These are phyloP conservation scores for Gambelia wislizenii DNA, from an alignment of 2,797 vertebrate species.

Conservation along the genomic window DNA sequence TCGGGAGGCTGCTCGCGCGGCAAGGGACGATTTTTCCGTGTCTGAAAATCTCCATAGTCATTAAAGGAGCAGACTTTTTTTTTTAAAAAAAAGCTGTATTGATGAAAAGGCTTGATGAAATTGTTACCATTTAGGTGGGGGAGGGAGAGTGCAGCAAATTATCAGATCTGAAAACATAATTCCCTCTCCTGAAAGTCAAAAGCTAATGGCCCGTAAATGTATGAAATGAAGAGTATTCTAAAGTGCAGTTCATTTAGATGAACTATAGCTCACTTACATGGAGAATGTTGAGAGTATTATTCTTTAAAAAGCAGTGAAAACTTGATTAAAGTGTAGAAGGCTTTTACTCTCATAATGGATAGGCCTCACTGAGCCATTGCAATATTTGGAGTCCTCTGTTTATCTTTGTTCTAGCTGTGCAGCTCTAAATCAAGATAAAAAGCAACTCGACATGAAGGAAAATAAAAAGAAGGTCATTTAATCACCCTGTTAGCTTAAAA, in stretches of 20 bases:
- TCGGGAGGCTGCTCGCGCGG: too few species aligned
- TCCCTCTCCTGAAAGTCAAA: conserved; percentile 54
- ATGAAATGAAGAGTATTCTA: conserved; percentile 59
- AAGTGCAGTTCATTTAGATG: conserved; percentile 59
- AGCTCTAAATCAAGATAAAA: conserved; percentile 84
- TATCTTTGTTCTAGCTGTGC: conserved; percentile 77
- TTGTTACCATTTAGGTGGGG: conserved; percentile 58
- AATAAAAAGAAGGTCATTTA: conserved; percentile 84
- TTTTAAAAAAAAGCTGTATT: conserved; percentile 47
- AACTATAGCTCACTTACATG: conserved; percentile 31
- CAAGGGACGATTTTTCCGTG: too few species aligned
- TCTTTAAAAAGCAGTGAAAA: conserved; percentile 67
- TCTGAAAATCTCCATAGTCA: too few species aligned
- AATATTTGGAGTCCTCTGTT: conserved; percentile 71
- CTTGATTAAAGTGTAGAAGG: conserved; percentile 64
- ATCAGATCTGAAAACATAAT: conserved; percentile 70
- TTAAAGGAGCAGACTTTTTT: not conserved
- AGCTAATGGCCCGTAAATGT: conserved; percentile 66
- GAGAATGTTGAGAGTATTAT: conserved; percentile 31
- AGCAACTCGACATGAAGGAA: conserved; percentile 80
- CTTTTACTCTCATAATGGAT: conserved; percentile 65
- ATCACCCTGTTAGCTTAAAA: conserved; percentile 84
- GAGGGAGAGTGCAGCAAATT: conserved; percentile 60
- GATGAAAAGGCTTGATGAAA: conserved; percentile 63
- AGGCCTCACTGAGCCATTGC: conserved; percentile 54